Evolutionary conservation across 2,113 vertebrate species (phyloP).

Genomic region (Myrmecobius fasciatus): DNA sequence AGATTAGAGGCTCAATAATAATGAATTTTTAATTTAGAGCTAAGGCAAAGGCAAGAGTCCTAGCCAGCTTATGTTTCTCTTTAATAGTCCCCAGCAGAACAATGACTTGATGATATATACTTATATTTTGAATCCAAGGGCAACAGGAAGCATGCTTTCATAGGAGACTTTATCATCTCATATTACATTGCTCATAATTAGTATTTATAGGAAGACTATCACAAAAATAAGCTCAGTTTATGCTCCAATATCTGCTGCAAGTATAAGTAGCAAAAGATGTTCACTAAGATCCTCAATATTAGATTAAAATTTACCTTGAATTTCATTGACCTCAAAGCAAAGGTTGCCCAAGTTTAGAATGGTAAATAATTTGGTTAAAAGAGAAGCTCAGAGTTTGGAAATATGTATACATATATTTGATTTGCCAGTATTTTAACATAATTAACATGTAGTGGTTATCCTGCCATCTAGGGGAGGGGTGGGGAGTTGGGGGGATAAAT

Average conservation of each 20-base stretch:
- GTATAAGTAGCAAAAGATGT: neutral
- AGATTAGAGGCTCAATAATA: neutral
- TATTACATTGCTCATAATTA: neutral
- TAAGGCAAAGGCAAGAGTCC: neutral
- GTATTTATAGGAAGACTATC: neutral
- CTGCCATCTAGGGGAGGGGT: too few species aligned
- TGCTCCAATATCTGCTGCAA: neutral
- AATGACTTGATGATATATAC: neutral
- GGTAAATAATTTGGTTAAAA: neutral
- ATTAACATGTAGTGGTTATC: too few species aligned
- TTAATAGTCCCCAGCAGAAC: neutral
- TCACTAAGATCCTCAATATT: neutral
- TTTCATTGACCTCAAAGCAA: neutral
- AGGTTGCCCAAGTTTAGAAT: neutral
- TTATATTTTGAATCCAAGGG: neutral
- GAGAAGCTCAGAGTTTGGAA: neutral
- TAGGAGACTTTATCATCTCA: neutral
- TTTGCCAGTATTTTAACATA: too few species aligned
- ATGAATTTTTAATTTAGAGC: neutral
- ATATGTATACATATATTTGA: too few species aligned
- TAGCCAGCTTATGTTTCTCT: neutral
- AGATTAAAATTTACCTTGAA: neutral
- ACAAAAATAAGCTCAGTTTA: neutral
- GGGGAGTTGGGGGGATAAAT: too few species aligned
- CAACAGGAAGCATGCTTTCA: neutral